Evolutionary conservation across 2,888 invertebrate species (phyloP).

Genomic region (Tholera decimalis): DNA sequence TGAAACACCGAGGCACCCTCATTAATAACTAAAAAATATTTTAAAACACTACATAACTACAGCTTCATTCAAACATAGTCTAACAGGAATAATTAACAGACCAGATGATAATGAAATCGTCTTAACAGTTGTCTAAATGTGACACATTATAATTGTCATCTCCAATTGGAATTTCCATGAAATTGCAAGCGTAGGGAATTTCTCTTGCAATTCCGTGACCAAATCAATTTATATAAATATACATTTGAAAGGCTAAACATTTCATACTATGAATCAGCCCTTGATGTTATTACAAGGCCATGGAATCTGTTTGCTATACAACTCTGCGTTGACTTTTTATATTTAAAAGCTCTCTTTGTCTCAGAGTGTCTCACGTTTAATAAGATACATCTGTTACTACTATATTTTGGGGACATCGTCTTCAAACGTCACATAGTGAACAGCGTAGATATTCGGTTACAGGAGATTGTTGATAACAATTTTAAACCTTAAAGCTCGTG

Average conservation of each 20-base stretch:
- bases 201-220: constrained; percentile 25
- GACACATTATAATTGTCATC: constrained; percentile 25
- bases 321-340: constrained; percentile 68
- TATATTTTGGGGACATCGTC: constrained; percentile 78
- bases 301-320: constrained; percentile 67
- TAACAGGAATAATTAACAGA: constrained; percentile 27
- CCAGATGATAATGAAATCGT: neutral
- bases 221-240: constrained; percentile 10
- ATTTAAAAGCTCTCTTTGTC: constrained; percentile 75
- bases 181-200: too few relatives aligned
- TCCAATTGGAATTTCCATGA: constrained; percentile 9
- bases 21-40: constrained; percentile 61
- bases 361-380: constrained; percentile 72
- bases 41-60: constrained; percentile 43
- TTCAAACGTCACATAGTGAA: constrained; percentile 76
- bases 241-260: constrained; percentile 42
- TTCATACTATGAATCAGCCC: constrained; percentile 56
- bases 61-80: constrained; percentile 1
- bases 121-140: constrained; percentile 9
- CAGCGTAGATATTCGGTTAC: constrained; percentile 76
- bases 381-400: constrained; percentile 80
- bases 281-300: constrained; percentile 55
- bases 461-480: constrained; percentile 39
- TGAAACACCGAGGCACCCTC: constrained; percentile 76
- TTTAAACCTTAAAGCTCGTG: constrained; percentile 61